Evolutionary conservation across 2,797 vertebrate species (phyloP).

Genomic region (Sphaeramia orbicularis): DNA sequence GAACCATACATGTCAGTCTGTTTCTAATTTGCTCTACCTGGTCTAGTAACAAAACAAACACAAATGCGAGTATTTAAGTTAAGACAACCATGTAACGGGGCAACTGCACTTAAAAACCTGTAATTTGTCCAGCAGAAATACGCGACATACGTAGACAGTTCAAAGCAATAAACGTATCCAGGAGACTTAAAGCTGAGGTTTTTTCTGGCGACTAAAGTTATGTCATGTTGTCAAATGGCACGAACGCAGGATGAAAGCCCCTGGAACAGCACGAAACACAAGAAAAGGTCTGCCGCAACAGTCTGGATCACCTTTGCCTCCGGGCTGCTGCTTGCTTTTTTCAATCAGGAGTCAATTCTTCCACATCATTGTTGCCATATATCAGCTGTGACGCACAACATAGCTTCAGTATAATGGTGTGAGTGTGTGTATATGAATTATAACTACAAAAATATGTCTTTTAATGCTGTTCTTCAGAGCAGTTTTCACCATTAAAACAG

Average conservation of each 20-base stretch:
- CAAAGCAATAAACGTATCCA: constrained; percentile 27
- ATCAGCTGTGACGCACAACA: constrained; percentile 55
- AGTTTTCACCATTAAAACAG: constrained; percentile 9
- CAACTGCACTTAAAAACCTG: constrained; percentile 13
- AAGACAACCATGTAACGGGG: constrained; percentile 45
- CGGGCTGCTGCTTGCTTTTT: constrained; percentile 40
- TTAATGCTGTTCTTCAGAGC: constrained; percentile 10
- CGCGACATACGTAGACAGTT: constrained; percentile 30
- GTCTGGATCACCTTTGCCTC: constrained; percentile 57
- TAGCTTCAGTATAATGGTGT: constrained; percentile 40
- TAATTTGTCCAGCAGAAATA: constrained; percentile 45
- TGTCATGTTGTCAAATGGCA: constrained; percentile 53
- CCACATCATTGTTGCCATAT: constrained; percentile 67
- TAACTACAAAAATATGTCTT: background rate
- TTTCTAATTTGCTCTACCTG: constrained; percentile 37
- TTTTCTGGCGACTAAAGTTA: constrained; percentile 37
- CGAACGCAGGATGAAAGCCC: constrained; percentile 42
- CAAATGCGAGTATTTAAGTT: constrained; percentile 29
- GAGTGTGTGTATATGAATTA: constrained; percentile 6
- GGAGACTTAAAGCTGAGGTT: constrained; percentile 12
- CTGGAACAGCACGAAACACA: constrained; percentile 44
- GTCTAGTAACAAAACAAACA: constrained; percentile 23
- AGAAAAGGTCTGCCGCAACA: constrained; percentile 30
- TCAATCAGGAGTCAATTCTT: constrained; percentile 66
- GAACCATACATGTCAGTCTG: constrained; percentile 12